Evolutionary conservation across 2,888 invertebrate species (phyloP), one percentile per base, ranked within the genome.

Genomic region (Lissonota sp.): DNA sequence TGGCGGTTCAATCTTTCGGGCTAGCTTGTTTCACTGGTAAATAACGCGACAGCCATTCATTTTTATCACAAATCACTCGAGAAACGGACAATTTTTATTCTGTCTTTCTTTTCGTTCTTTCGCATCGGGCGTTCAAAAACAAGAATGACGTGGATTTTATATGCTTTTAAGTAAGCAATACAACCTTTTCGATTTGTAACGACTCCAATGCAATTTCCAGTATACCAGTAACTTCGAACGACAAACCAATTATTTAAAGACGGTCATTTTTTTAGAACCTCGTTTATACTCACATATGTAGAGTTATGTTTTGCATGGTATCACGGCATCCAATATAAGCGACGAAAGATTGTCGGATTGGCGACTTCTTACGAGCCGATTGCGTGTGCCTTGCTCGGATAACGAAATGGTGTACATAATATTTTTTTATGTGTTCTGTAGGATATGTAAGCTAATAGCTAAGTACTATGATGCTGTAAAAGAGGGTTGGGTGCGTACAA

Each of bases 1-100:
- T 80, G 73, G 73, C 71, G 53, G 49, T 67, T n/a, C 49, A 53
- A 73, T 58, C 14, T 55, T 39, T 39, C 8, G 0, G 44, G 16
- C 26, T 14, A 1, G 64, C 42, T 44, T 63, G 16, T 51, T 69
- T 8, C 4, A 46, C 5, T 14, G 46, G 14, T 37, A 39, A 70
- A 58, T 49, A n/a, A 8, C 39, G 8, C 14, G 39, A 57, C 37
- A 12, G 0, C 26, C 51, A 63, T 63, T 60, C 42, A n/a, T 58
- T 5, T 60, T 58, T 58, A n/a, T n/a, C 49, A 6, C 55, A 10
- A 67, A 55, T 42, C 6, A 12, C 55, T 42, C 14, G 40, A 5
- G 16, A 42, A 53, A 10, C 6, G 14, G 42, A 55, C 8, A 10
- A 26, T 40, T 40, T 42, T 53, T 39, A 7, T 66, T 53, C 51